These are phyloP conservation scores for Ceyx erithaca DNA, from an alignment of 2,797 vertebrate species.

Conservation along the genomic window DNA sequence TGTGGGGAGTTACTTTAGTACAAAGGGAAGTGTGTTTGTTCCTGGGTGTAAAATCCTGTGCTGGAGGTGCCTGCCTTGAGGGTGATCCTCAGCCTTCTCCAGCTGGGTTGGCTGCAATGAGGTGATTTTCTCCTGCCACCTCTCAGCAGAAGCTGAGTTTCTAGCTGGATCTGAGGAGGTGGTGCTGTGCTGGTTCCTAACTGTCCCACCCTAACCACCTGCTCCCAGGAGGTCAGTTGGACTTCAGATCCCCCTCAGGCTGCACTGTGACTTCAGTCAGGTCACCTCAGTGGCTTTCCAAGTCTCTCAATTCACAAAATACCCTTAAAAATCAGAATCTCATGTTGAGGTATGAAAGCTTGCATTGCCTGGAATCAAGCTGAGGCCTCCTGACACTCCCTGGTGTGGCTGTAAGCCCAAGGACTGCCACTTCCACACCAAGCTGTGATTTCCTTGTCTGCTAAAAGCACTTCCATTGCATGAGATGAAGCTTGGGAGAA, in stretches of 20 bases:
- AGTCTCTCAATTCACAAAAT: neutral
- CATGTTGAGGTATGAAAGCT: rapidly evolving
- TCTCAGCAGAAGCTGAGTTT: neutral
- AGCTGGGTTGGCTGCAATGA: neutral
- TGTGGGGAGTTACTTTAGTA: neutral
- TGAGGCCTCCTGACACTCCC: neutral
- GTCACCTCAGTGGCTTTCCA: neutral
- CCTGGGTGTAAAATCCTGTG: neutral
- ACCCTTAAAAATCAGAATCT: neutral
- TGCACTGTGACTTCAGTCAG: neutral
- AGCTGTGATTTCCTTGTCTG: neutral
- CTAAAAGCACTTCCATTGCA: neutral
- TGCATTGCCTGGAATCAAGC: rapidly evolving
- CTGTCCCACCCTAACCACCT: neutral
- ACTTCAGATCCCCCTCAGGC: neutral
- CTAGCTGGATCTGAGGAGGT: neutral
- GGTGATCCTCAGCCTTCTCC: neutral
- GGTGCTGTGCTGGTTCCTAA: neutral
- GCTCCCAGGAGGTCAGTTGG: neutral
- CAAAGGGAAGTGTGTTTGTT: rapidly evolving
- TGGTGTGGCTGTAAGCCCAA: neutral
- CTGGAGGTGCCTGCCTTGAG: neutral
- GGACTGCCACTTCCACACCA: neutral
- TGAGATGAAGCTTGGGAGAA: neutral
- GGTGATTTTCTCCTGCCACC: neutral